phyloP scores from a whole-genome alignment of 2,888 invertebrate genomes.

The Eupithecia pulchellata region DNA sequence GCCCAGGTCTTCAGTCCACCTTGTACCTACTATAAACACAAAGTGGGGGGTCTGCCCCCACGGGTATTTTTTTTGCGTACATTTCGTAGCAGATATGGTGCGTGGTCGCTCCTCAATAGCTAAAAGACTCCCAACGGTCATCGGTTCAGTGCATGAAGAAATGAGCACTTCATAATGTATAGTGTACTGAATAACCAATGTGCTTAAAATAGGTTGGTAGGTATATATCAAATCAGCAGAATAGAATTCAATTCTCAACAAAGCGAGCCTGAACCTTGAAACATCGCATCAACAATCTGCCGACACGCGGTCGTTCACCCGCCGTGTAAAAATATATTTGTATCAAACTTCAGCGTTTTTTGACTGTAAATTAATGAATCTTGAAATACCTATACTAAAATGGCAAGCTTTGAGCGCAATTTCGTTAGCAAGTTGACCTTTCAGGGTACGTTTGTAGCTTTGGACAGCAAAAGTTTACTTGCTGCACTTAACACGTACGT shows the following conservation, averaged over 20 bases:
- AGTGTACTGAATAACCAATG: too few species aligned
- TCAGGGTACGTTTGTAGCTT: too few species aligned
- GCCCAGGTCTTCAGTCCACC: too few species aligned
- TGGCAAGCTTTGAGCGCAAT: background rate
- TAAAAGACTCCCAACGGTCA: background rate
- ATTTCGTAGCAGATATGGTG: too few species aligned
- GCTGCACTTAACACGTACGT: too few species aligned
- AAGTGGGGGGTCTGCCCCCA: too few species aligned
- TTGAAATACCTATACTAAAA: background rate
- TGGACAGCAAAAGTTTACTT: too few species aligned
- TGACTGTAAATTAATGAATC: conserved; percentile 1
- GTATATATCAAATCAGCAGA: background rate
- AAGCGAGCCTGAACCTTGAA: conserved; percentile 2
- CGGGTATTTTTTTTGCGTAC: too few species aligned
- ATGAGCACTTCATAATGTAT: too few species aligned
- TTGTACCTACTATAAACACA: too few species aligned
- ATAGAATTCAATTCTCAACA: background rate
- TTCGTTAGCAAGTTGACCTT: background rate
- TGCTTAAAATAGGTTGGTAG: too few species aligned
- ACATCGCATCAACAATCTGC: background rate
- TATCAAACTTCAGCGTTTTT: background rate
- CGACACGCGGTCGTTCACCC: background rate
- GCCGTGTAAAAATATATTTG: conserved; percentile 1
- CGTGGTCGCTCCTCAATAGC: background rate
- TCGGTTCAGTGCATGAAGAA: too few species aligned